phyloP scores from a whole-genome alignment of 2,113 vertebrate genomes.

The Dunckerocampus dactyliophorus region DNA sequence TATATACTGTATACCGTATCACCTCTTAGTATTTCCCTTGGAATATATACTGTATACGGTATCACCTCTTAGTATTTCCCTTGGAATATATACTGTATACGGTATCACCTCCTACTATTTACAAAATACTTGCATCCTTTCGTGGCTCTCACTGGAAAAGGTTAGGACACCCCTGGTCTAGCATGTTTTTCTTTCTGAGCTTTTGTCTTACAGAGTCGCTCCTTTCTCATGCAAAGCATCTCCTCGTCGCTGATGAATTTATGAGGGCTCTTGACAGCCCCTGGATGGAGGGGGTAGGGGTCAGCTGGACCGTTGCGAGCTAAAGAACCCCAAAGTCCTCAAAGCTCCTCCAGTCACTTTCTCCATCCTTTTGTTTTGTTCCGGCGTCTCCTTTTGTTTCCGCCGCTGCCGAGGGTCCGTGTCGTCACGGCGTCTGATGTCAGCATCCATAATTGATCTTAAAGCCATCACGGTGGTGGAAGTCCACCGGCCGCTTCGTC shows the following conservation, averaged over 20 bases:
- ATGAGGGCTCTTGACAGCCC: constrained; percentile 70
- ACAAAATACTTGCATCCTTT: too few relatives aligned
- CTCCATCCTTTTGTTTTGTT: constrained; percentile 11
- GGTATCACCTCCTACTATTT: too few relatives aligned
- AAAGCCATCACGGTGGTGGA: constrained; percentile 40
- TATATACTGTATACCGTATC: too few relatives aligned
- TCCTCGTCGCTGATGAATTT: constrained; percentile 75
- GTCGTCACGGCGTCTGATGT: constrained; percentile 45
- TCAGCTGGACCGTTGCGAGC: constrained; percentile 5
- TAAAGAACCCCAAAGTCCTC: constrained; percentile 4
- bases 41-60: too few relatives aligned
- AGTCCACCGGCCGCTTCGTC: constrained; percentile 52
- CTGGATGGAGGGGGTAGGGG: constrained; percentile 5
- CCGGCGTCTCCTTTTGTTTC: constrained; percentile 19
- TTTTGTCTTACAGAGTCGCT: constrained; percentile 25
- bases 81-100: too few relatives aligned
- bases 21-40: too few relatives aligned
- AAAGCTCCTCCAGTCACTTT: constrained; percentile 14
- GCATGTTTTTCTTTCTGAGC: background rate
- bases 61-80: too few relatives aligned
- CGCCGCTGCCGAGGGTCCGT: constrained; percentile 19
- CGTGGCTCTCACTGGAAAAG: too few relatives aligned
- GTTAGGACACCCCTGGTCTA: too few relatives aligned
- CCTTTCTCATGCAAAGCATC: constrained; percentile 73
- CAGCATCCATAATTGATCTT: constrained; percentile 61